Base-by-base conservation (phyloP, 1,140 invertebrate species). In the Solenopsis invicta region DNA sequence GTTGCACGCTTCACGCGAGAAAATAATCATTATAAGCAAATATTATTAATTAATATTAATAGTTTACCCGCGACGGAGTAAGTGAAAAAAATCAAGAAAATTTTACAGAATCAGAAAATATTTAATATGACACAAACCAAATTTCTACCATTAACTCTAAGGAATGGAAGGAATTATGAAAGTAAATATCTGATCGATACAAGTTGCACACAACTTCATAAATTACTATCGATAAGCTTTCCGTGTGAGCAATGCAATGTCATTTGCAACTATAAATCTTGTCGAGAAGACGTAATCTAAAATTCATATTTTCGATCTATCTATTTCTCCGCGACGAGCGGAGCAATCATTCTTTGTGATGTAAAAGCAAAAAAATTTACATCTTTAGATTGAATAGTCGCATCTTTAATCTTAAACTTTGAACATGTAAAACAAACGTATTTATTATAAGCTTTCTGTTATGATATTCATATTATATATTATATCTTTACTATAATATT, bases 261-360 rank as follows among this genome's bases (percentile, higher is more conserved):
- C 80, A 61, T 59, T 41, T 45, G 24, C 24, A 52, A 59, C 41
- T 82, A 82, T 82, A 82, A 82, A 82, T 82, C 80, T 82, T 21
- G 13, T 45, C 34, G 41, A 74, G 67, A 48, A 74, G 41, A 24
- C 37, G 18, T 6, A 24, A 82, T 82, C 13, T 61, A 82, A 82
- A 82, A 59, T 82, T 82, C 80, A 82, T 82, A 59, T 54, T 61
- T 80, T 80, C n/a, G 29, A 67, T 41, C 52, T 48, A 48, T 72
- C 48, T 67, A 69, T 80, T 69, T 82, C n/a, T n/a, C n/a, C n/a
- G 45, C 18, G 37, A 72, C 41, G 4, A 61, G 13, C 52, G 24
- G 18, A 61, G 37, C 52, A 45, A 61, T 48, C 52, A 12, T 9
- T 74, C 12, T 48, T 56, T 24, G 41, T 24, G 41, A 21, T 29